Conservation (phyloP, 1,140 invertebrate species). For the Hestina assimilis region DNA sequence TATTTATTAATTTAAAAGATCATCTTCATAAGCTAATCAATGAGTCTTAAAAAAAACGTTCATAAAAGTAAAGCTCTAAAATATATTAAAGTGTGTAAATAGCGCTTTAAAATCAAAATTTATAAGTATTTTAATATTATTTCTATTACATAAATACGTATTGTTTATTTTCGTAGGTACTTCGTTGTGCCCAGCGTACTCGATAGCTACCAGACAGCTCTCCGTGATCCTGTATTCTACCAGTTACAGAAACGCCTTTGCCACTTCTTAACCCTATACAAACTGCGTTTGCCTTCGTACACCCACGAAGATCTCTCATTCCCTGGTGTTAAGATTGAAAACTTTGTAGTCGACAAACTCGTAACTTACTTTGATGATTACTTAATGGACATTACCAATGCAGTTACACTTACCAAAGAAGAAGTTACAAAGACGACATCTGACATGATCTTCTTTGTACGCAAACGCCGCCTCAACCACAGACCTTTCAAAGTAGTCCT, state of each 20-base stretch:
- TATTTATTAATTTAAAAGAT: too few species aligned
- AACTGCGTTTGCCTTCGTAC: constrained; percentile 80
- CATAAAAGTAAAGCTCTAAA: too few species aligned
- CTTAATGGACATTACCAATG: constrained; percentile 78
- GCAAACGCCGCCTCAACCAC: constrained; percentile 81
- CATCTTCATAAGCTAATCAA: too few species aligned
- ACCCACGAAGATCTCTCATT: constrained; percentile 81
- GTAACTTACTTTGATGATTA: constrained; percentile 80
- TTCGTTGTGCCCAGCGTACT: constrained; percentile 76
- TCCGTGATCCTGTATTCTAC: constrained; percentile 84
- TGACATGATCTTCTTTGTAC: constrained; percentile 76
- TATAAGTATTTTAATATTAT: not conserved
- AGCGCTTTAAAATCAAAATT: too few species aligned
- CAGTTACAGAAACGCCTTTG: constrained; percentile 81
- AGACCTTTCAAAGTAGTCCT: constrained; percentile 83
- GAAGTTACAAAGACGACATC: constrained; percentile 59
- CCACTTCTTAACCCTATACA: constrained; percentile 78
- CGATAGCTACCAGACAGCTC: constrained; percentile 80
- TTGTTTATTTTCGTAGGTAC: constrained; percentile 45
- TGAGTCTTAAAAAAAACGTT: too few species aligned
- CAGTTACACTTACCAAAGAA: constrained; percentile 56
- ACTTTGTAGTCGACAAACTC: constrained; percentile 77
- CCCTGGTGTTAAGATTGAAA: constrained; percentile 79
- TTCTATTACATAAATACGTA: not conserved
- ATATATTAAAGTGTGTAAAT: too few species aligned